phyloP scores from a whole-genome alignment of 2,888 invertebrate species.

The Erebia ligea region DNA sequence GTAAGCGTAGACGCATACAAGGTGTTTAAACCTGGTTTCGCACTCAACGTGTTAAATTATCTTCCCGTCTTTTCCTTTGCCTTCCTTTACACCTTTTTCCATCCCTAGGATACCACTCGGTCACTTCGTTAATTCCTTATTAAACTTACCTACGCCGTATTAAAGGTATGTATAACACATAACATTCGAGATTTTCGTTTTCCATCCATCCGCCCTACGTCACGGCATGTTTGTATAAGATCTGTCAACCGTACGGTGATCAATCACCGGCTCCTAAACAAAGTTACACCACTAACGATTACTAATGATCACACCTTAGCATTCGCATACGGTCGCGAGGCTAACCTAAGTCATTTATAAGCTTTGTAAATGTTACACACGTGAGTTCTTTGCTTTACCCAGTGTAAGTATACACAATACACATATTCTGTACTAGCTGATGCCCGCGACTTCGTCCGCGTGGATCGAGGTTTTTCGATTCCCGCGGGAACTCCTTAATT shows the following conservation, averaged over 20 bases:
- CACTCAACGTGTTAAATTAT: too few species aligned
- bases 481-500: too few species aligned
- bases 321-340: slow-evolving; percentile 21
- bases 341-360: slow-evolving; percentile 19
- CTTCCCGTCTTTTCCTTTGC: too few species aligned
- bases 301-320: slow-evolving; percentile 55
- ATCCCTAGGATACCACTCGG: too few species aligned
- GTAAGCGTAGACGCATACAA: too few species aligned
- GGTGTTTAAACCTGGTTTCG: too few species aligned
- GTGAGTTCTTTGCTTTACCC: slow-evolving; percentile 4
- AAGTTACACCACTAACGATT: slow-evolving; percentile 57
- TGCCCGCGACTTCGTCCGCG: too few species aligned
- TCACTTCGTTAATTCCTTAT: too few species aligned
- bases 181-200: slow-evolving; percentile 4
- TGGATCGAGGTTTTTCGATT: too few species aligned
- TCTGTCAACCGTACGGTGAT: slow-evolving; percentile 48
- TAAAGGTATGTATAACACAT: neutral
- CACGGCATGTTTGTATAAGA: slow-evolving; percentile 31
- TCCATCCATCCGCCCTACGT: slow-evolving; percentile 15
- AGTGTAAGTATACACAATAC: neutral
- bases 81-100: too few species aligned
- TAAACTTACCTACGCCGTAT: too few species aligned
- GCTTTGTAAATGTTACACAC: slow-evolving; percentile 18
- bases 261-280: slow-evolving; percentile 50
- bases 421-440: too few species aligned